These are phyloP conservation scores for Sycophila texana DNA, from an alignment of 2,888 invertebrate species.

Conservation along the genomic window DNA sequence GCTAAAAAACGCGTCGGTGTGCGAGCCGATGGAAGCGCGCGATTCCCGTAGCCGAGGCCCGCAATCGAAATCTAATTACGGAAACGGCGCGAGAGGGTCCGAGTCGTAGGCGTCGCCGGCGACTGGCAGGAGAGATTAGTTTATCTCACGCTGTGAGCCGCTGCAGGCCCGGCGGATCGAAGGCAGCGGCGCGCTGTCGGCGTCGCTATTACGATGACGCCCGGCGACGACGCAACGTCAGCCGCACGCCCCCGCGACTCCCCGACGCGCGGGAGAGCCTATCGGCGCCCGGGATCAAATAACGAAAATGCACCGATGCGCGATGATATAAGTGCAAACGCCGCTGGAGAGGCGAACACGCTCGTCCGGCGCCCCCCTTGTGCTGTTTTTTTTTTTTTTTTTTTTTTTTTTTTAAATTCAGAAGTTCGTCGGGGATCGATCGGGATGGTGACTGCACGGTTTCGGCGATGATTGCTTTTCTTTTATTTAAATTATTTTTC, in stretches of 20 bases:
- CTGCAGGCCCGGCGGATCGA: constrained; percentile 53
- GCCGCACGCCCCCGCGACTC: not conserved
- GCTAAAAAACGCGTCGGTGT: not conserved
- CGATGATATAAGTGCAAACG: not conserved
- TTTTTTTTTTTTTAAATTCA: not conserved
- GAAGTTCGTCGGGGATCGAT: not conserved
- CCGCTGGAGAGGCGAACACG: too few relatives aligned
- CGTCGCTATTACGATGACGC: constrained; percentile 55
- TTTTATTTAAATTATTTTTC: not conserved
- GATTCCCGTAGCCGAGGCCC: not conserved
- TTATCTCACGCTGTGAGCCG: constrained; percentile 62
- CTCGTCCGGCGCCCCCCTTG: too few relatives aligned
- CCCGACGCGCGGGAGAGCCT: not conserved
- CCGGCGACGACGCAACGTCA: not conserved
- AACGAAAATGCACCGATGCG: constrained; percentile 38
- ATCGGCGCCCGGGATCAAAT: constrained; percentile 36
- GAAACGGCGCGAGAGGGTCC: not conserved
- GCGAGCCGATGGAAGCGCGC: not conserved
- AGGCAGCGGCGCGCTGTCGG: constrained; percentile 47
- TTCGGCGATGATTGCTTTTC: too few relatives aligned
- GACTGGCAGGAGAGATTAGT: constrained; percentile 60
- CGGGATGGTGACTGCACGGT: not conserved
- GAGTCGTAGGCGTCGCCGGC: not conserved
- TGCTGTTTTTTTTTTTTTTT: too few relatives aligned
- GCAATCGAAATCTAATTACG: constrained; percentile 44